A percentile compares a stretch with the other conserved stretches of the same genome.
Conservation (phyloP, 2,113 vertebrate genomes). For the Platycercus adscitus region DNA sequence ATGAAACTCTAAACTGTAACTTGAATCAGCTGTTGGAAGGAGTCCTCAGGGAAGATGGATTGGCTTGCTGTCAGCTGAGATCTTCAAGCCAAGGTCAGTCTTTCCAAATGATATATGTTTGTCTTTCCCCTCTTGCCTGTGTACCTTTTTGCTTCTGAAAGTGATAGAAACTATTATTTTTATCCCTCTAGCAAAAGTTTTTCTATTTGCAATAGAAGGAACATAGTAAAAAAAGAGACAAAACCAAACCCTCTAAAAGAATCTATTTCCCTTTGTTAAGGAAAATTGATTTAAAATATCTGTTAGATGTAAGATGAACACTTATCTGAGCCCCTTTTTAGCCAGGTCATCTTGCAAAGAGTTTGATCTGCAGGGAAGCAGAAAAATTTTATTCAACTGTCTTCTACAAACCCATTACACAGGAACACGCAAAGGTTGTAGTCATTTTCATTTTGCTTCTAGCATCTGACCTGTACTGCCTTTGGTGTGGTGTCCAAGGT, state of each 20-base stretch:
- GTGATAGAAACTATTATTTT: not conserved
- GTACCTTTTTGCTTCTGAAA: not conserved
- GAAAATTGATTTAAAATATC: slow-evolving; percentile 18
- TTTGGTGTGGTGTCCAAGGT: not conserved
- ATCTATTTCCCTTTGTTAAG: not conserved
- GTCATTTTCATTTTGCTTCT: not conserved
- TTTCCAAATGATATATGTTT: not conserved
- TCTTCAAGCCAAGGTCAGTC: not conserved
- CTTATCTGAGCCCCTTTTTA: not conserved
- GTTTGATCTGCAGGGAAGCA: not conserved
- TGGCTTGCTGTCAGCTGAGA: not conserved
- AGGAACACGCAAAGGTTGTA: not conserved
- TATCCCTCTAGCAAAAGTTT: not conserved
- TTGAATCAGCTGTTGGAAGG: not conserved
- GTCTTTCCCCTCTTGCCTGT: not conserved
- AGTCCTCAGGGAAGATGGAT: not conserved
- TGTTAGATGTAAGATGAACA: not conserved
- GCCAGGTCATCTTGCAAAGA: not conserved
- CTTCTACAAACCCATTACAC: not conserved
- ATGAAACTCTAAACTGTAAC: not conserved
- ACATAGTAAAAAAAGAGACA: not conserved
- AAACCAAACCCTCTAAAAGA: not conserved
- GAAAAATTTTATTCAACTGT: not conserved
- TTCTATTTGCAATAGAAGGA: not conserved
- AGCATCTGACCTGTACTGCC: not conserved